A percentile compares a stretch with the other conserved stretches of the same genome.
Conservation (phyloP, 2,888 invertebrate species). For the Hyposoter didymator region DNA sequence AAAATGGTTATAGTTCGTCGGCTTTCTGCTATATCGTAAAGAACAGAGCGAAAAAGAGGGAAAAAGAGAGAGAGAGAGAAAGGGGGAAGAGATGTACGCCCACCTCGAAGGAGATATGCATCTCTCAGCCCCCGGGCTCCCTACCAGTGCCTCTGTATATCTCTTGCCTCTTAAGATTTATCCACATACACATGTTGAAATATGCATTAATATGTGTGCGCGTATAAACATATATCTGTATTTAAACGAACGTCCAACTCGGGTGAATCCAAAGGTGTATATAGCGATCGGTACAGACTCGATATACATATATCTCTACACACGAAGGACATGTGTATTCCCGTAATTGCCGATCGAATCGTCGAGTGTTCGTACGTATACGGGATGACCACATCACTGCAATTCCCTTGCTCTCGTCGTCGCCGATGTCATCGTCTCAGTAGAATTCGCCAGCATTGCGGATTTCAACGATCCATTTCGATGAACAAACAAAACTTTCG, state of each 20-base stretch:
- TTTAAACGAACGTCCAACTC: slow-evolving; percentile 19
- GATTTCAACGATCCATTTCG: neutral
- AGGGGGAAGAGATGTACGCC: slow-evolving; percentile 66
- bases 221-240: neutral
- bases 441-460: slow-evolving; percentile 58
- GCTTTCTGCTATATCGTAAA: slow-evolving; percentile 44
- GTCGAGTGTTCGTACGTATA: slow-evolving; percentile 27
- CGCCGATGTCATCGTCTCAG: slow-evolving; percentile 6
- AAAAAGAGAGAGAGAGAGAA: slow-evolving; percentile 35
- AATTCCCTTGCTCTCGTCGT: slow-evolving; percentile 8
- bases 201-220: slow-evolving; percentile 25
- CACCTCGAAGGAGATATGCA: slow-evolving; percentile 69
- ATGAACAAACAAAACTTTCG: neutral
- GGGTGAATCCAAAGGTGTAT: neutral
- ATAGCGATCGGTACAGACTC: neutral
- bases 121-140: slow-evolving; percentile 68
- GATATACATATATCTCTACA: slow-evolving; percentile 5
- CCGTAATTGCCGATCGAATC: slow-evolving; percentile 68
- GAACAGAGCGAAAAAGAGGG: slow-evolving; percentile 27
- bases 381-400: slow-evolving; percentile 40
- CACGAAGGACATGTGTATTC: slow-evolving; percentile 54
- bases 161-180: slow-evolving; percentile 38
- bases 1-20: slow-evolving; percentile 58
- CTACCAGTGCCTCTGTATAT: slow-evolving; percentile 70
- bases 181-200: neutral